Percentiles rank a stretch among this genome's conserved stretches.
phyloP scores from a whole-genome alignment of 2,797 vertebrate genomes.

The Cryptoprocta ferox region DNA sequence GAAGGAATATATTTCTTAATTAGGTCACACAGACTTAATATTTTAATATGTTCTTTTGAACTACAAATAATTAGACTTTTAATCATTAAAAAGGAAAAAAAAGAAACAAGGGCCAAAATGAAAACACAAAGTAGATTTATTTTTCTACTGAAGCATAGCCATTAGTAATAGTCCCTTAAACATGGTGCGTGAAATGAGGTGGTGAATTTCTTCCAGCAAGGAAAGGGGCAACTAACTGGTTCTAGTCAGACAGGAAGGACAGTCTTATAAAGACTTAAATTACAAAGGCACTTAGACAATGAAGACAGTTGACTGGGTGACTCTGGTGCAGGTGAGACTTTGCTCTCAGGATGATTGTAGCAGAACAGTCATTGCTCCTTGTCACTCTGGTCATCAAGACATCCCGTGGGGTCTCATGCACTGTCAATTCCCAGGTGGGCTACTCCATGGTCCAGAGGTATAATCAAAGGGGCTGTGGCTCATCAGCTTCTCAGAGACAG shows the following conservation, averaged over 20 bases:
- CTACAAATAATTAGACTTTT: slow-evolving; percentile 18
- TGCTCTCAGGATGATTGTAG: neutral
- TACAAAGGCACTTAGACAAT: neutral
- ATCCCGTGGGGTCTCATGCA: neutral
- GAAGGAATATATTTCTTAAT: neutral
- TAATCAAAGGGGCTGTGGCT: neutral
- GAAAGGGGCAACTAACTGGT: neutral
- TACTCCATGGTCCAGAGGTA: neutral
- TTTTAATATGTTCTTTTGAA: neutral
- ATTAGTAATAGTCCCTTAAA: neutral
- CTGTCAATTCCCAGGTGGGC: neutral
- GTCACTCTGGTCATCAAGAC: neutral
- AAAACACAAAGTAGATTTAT: neutral
- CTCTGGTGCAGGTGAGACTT: neutral
- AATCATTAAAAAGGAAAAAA: slow-evolving; percentile 28
- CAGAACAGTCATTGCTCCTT: neutral
- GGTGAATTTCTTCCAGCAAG: neutral
- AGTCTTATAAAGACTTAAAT: neutral
- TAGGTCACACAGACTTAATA: neutral
- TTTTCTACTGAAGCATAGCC: neutral
- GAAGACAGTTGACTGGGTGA: neutral
- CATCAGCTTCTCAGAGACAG: neutral
- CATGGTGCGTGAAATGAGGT: neutral
- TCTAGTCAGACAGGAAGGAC: neutral
- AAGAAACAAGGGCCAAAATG: neutral